A percentile compares a stretch with the other conserved stretches of the same genome.
Conservation (phyloP, 2,113 vertebrate species). For the Zeus faber region DNA sequence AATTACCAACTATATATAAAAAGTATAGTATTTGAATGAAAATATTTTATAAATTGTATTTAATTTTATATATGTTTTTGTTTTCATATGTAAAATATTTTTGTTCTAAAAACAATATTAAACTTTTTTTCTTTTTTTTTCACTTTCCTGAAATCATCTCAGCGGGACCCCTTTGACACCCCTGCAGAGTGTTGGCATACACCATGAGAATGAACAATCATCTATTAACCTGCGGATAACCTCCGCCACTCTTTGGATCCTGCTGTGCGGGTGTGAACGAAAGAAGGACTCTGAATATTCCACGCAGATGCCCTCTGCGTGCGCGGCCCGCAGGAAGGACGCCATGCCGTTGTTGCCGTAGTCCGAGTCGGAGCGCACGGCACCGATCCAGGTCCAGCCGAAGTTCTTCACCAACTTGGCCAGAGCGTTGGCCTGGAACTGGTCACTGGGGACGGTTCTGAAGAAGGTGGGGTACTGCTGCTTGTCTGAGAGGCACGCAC, state of each 20-base stretch:
- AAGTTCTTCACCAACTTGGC: slow-evolving; percentile 67
- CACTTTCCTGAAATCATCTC: no score
- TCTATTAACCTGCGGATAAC: slow-evolving; percentile 57
- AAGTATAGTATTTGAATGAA: neutral
- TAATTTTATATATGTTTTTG: neutral
- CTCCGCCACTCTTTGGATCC: slow-evolving; percentile 55
- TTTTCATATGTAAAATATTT: neutral
- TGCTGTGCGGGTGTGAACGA: slow-evolving; percentile 45
- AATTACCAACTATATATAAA: neutral
- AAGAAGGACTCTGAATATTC: slow-evolving; percentile 64
- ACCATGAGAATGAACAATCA: neutral
- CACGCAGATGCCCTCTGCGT: slow-evolving; percentile 65
- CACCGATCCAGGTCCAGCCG: slow-evolving; percentile 76
- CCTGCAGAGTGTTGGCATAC: no score
- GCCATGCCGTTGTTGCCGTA: slow-evolving; percentile 73
- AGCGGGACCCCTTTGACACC: no score
- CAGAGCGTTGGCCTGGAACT: slow-evolving; percentile 67
- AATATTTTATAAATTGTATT: no score
- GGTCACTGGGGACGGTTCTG: slow-evolving; percentile 74
- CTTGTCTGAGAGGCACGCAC: slow-evolving; percentile 71
- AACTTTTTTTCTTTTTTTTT: no score
- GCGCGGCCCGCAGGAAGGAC: slow-evolving; percentile 55
- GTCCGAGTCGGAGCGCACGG: slow-evolving; percentile 69
- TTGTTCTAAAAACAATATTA: neutral
- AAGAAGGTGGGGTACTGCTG: slow-evolving; percentile 65